Percentiles rank a stretch among this genome's conserved stretches.
Evolutionary conservation across 2,113 vertebrate genomes (phyloP).

Genomic region (Cromileptes altivelis): DNA sequence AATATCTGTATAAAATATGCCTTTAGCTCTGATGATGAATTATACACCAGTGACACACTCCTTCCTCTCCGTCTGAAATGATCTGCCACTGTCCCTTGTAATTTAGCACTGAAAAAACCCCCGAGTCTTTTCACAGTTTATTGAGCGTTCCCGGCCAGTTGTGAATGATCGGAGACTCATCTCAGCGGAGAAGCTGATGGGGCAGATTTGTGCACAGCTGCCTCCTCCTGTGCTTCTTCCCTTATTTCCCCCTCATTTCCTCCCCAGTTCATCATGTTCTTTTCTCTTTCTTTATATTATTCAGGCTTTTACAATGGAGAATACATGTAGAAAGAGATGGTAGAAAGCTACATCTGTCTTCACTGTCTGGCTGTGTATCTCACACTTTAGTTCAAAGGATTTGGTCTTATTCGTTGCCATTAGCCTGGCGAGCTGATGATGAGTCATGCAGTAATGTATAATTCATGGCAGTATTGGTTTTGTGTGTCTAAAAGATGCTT

Average conservation of each 20-base stretch:
- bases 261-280: neutral
- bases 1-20: neutral
- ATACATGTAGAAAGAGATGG: neutral
- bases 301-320: conserved; percentile 3
- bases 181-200: conserved; percentile 22
- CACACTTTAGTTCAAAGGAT: neutral
- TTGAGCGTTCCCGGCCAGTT: neutral
- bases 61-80: conserved; percentile 10
- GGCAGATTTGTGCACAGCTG: conserved; percentile 21
- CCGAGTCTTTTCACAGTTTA: conserved; percentile 2
- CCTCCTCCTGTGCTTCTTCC: neutral
- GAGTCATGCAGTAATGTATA: conserved; percentile 45
- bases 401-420: conserved; percentile 9
- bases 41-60: neutral
- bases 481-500: conserved; percentile 18
- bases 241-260: conserved; percentile 14
- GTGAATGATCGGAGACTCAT: neutral
- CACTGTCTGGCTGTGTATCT: neutral
- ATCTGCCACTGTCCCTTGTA: conserved; percentile 10
- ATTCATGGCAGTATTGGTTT: conserved; percentile 46
- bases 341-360: neutral
- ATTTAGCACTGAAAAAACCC: conserved; percentile 8
- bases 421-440: conserved; percentile 26
- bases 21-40: conserved; percentile 1
- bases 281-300: neutral